Evolutionary conservation across 2,113 vertebrate genomes (phyloP), one percentile per base, ranked within the genome.

Genomic region (Regulus satrapa): DNA sequence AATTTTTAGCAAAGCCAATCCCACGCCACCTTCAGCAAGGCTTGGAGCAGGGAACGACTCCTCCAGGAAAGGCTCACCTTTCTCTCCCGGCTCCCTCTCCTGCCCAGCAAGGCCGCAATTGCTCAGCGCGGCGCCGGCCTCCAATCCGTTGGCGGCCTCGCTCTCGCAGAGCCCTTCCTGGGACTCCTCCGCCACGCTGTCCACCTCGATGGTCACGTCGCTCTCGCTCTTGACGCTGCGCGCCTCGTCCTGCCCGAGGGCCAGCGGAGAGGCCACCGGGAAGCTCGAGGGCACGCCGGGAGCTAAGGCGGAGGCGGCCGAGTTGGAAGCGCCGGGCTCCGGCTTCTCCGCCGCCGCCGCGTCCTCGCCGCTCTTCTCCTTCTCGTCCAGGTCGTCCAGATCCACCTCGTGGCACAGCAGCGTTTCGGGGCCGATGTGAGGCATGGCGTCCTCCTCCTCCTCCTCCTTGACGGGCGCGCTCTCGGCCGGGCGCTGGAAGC

Each of bases 341-440:
- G 95, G 95, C 74, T 96, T 98, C 71, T 97, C 98, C n/a, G 98
- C 94, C 12, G 98, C 94, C 12, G 62, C 25, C 17, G 97, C 29
- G 23, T 98, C 98, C 43, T 98, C 98, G 11, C 97, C 29, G 40
- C 97, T 97, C 94, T 99, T 99, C 31, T 99, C 99, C 95, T 99
- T 99, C 59, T 99, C 99, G 8, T 99, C 99, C 13, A 98, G 96
- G 88, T 99, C 99, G 34, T 99, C 99, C 92, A 99, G 97, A 95
- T 99, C 99, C 0, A 99, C 99, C 85, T 99, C 99, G 12, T 99
- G 99, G 93, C 99, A 99, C 63, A 99, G 98, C 75, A 99, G 95
- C 3, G 98, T 99, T 43, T 99, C 99, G 0, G 99, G 99, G 9
- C 98, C 99, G 0, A 99, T 99, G 94, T 99, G 98, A 16, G 99